A percentile compares a stretch with the other conserved stretches of the same genome.
Conservation (phyloP, 2,113 vertebrate genomes). For the Labeo catla region DNA sequence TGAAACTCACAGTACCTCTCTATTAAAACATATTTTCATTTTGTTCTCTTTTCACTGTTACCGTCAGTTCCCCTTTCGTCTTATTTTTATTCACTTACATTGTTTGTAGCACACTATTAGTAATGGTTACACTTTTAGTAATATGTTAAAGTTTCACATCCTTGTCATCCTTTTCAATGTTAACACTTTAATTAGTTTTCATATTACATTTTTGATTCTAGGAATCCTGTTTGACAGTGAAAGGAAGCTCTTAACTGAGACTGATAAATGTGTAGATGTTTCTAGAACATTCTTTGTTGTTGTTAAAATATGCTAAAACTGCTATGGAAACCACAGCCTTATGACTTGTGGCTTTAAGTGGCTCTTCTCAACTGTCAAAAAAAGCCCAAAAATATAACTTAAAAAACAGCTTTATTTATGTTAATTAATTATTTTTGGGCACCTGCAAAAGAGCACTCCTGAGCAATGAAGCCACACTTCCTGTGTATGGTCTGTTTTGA, state of each 20-base stretch:
- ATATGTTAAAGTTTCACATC: constrained; percentile 5
- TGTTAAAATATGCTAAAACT: background rate
- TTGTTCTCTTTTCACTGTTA: background rate
- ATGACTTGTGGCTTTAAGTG: background rate
- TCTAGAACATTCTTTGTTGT: background rate
- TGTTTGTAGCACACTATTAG: background rate
- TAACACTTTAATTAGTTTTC: background rate
- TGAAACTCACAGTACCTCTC: background rate
- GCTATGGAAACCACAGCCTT: background rate
- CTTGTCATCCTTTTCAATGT: background rate
- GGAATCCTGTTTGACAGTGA: background rate
- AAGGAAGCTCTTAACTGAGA: background rate
- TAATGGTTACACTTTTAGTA: background rate
- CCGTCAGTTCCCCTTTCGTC: background rate
- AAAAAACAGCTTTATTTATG: background rate
- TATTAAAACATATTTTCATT: background rate
- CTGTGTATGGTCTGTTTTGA: background rate
- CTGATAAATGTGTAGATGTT: background rate
- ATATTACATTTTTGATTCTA: background rate
- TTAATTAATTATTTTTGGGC: background rate
- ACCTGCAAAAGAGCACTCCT: constrained; percentile 14
- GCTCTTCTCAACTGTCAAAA: background rate
- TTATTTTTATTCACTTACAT: background rate
- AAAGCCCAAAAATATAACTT: background rate
- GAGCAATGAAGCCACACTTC: constrained; percentile 21